Evolutionary conservation across 2,888 invertebrate genomes (phyloP), one percentile per base, ranked within the genome.

Genomic region (Pyrrhosoma nymphula): DNA sequence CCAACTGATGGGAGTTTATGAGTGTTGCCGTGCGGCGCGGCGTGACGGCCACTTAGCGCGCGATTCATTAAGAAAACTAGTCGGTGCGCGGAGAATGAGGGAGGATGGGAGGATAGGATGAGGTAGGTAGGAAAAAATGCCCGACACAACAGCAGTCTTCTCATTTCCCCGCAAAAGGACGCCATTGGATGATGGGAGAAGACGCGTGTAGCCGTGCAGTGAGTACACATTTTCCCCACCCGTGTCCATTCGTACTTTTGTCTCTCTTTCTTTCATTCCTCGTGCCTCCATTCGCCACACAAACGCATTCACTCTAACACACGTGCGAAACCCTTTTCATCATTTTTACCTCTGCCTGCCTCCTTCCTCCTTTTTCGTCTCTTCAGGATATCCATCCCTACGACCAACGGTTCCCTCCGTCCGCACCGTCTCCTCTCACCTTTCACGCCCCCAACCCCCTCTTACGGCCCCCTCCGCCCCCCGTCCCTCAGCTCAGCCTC

Each of bases 51-150:
- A 35, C 82, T 82, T 82, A 82, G 26, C 82, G 14, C 30, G 35
- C n/a, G 82, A 82, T 35, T 82, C 82, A 90, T 90, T 90, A 56
- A 90, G 56, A 55, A 56, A 90, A 90, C 56, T 56, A 47, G 47
- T 56, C 90, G 23, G 56, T 56, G 0, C n/a, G 14, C 6, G 12
- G 30, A 89, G 10, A 3, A 10, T 35, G 35, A 10, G 39, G 6
- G 89, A 89, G 39, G 30, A 35, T 47, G 47, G 47, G 47, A 47
- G 47, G 8, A 2, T 4, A 8, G 8, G 47, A 8, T 47, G 47
- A 14, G 60, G 60, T 56, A 55, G 16, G 63, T 47, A 47, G n/a
- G 35, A 60, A 0, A 56, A 56, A 93, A 63, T 16, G 63, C 16
- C 69, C 35, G 82, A 18, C 35, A 82, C 30, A 82, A 35, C 35